Base-by-base conservation (phyloP, 2,888 invertebrate species). In the Dolichopus griseipennis region DNA sequence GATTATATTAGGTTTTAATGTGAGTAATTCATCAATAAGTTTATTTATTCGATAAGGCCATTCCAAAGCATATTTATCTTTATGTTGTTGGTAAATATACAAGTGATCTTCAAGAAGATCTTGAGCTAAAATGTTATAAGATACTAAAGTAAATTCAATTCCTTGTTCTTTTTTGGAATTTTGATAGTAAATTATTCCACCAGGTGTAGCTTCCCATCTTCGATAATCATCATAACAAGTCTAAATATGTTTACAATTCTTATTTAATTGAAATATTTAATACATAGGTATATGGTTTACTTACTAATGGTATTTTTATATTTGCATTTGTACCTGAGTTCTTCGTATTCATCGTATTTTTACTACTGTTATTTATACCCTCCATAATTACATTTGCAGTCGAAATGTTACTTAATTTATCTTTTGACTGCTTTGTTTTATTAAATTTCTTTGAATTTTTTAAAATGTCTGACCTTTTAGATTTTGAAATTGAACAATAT, bases 51-150 rank as follows among this genome's bases (percentile, higher is more conserved):
- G 84, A 64, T 84, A 81, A 18, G 86, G 82, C 95, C 96, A 96
- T 18, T 83, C 79, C 1, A 97, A 82, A 69, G 85, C 83, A 0
- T 78, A 72, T 8, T 82, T 78, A 6, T 61, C 9, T 65, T 85
- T 77, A 75, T 90, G 89, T 5, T 82, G 74, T 34, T 77, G 81
- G 77, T 95, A 95, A 33, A 95, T 81, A 76, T 90, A 84, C 0
- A 83, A 82, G 77, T 95, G 91, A 71, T 83, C 81, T 72, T 88
- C 87, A 67, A 96, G 76, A 63, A 96, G 83, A 74, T 88, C 86
- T 81, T 96, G 96, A 0, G 95, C 90, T 69, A 97, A 82, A 37
- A 97, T 89, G 79, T 97, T 97, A 80, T 95, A 97, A 0, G 91
- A 91, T 78, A 95, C 83, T 37, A 95, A 79, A 70, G 85, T 88